phyloP scores from a whole-genome alignment of 2,797 vertebrate genomes.

The Caiman crocodilus region DNA sequence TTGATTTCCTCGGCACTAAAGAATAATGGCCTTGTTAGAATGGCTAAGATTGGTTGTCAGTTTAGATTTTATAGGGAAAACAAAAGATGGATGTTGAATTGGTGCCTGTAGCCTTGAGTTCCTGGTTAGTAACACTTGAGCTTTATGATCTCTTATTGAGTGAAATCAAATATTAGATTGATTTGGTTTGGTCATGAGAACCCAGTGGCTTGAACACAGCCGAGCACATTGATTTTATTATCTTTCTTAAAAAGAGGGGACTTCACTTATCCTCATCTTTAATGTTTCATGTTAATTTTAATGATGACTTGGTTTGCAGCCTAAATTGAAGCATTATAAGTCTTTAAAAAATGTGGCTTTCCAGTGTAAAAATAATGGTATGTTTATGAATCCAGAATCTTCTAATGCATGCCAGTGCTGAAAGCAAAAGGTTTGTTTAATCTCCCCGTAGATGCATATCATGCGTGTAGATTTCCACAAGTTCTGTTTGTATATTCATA shows the following conservation, averaged over 20 bases:
- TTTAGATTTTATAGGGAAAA: conserved; percentile 21
- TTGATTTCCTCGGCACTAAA: conserved; percentile 42
- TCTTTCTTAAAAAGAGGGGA: background rate
- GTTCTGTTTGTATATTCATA: background rate
- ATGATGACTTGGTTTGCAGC: background rate
- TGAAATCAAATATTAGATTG: conserved; percentile 29
- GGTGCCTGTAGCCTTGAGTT: background rate
- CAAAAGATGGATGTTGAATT: background rate
- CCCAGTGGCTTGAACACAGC: background rate
- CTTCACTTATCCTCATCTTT: background rate
- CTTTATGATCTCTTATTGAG: conserved; percentile 19
- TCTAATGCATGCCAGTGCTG: background rate
- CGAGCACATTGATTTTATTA: background rate
- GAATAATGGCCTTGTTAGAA: background rate
- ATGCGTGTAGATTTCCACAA: background rate
- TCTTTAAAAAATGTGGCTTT: background rate
- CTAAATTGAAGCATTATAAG: background rate
- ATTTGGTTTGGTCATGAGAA: background rate
- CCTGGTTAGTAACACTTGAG: background rate
- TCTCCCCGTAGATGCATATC: background rate
- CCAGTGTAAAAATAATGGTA: background rate
- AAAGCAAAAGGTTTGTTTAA: background rate
- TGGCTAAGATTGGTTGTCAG: background rate
- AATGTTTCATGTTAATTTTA: background rate
- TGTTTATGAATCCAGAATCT: background rate